Conservation (phyloP, 2,797 vertebrate genomes). For the Tapirus indicus region DNA sequence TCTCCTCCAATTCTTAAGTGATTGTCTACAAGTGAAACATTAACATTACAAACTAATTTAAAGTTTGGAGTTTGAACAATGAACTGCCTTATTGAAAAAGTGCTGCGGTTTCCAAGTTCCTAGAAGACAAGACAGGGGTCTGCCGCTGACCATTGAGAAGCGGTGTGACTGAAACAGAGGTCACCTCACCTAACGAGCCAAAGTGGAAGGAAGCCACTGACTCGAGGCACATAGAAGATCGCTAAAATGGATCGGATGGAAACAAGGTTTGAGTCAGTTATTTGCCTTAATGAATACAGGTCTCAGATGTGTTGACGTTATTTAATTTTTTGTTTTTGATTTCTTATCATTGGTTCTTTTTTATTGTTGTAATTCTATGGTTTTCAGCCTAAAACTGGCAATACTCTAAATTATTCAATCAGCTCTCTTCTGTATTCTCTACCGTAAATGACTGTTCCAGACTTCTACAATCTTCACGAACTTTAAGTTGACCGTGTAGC, state of each 20-base stretch:
- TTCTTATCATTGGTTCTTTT: not conserved
- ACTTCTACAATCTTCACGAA: not conserved
- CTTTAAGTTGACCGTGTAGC: not conserved
- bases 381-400: not conserved
- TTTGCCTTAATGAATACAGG: not conserved
- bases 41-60: not conserved
- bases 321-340: not conserved
- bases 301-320: not conserved
- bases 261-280: not conserved
- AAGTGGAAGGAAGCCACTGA: not conserved
- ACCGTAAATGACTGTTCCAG: not conserved
- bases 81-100: not conserved
- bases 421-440: not conserved
- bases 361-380: not conserved
- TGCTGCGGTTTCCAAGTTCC: not conserved
- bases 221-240: not conserved
- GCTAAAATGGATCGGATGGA: not conserved
- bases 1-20: not conserved
- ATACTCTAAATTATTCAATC: not conserved
- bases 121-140: no score
- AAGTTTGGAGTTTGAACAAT: constrained; percentile 25
- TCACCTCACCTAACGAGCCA: not conserved
- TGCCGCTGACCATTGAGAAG: not conserved
- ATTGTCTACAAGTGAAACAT: not conserved
- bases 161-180: not conserved